Evolutionary conservation across 2,113 vertebrate genomes (phyloP), one percentile per base, ranked within the genome.

Genomic region (Sinocyclocheilus grahami): DNA sequence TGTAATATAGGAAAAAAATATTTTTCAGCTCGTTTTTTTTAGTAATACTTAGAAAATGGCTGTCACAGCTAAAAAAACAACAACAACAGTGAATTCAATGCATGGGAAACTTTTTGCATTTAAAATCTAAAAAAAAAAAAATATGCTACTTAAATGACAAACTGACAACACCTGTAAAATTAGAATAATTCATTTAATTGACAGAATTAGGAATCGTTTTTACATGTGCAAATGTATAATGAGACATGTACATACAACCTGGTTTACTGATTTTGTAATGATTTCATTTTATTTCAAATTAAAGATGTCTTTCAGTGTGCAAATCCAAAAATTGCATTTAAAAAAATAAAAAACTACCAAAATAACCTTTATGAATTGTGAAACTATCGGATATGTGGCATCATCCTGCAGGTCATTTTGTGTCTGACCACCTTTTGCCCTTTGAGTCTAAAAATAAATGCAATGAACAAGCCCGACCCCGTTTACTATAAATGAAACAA

Each of bases 31-130:
- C 48, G 16, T 55, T 42, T 22, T 39, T 30, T 22, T 67, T 18
- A 84, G 86, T 58, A 79, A 30, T 84, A 69, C 58, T 88, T 14
- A 91, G 90, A 95, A 95, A 94, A 95, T 94, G 95, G 95, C 94
- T 95, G 94, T 93, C 94, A 88, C 77, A 87, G 67, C 24, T 67
- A 33, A 76, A 81, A 46, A 13, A 6, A 33, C 27, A n/a, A n/a
- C n/a, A n/a, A n/a, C n/a, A n/a, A n/a, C n/a, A n/a, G n/a, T n/a
- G n/a, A n/a, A n/a, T 8, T 16, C 42, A 48, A 24, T 8, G 4
- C 10, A 13, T 24, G 72, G 42, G 13, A 16, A 48, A 48, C 2
- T 0, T 72, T 72, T n/a, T 14, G 42, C n/a, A 16, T 14, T 48
- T 6, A 18, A 55, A 6, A 76, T 1, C 20, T 42, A n/a, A 12